phyloP scores from a whole-genome alignment of 1,140 invertebrate species.

The Tribolium castaneum region DNA sequence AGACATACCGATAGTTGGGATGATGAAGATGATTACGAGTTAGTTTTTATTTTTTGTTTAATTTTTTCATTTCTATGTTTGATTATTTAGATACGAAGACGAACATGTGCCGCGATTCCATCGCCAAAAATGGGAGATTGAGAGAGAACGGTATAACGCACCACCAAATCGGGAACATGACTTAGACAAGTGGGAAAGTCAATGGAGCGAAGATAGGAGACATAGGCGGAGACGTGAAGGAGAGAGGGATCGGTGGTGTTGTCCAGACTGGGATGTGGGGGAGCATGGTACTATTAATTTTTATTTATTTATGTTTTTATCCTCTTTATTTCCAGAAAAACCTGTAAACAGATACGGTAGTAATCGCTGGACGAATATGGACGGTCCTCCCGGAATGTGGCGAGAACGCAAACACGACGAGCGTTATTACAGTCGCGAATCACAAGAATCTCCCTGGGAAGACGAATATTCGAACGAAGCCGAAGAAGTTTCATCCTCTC shows the following conservation, averaged over 20 bases:
- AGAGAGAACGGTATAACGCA: slow-evolving; percentile 52
- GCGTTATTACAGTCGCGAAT: slow-evolving; percentile 62
- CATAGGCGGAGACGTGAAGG: slow-evolving; percentile 54
- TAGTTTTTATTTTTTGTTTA: too few relatives aligned
- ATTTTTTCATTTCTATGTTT: not conserved
- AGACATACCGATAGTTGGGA: slow-evolving; percentile 64
- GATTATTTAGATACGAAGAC: slow-evolving; percentile 54
- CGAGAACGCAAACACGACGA: slow-evolving; percentile 61
- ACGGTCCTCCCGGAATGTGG: slow-evolving; percentile 42
- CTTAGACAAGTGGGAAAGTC: slow-evolving; percentile 57
- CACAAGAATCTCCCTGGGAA: slow-evolving; percentile 69
- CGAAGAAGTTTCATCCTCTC: slow-evolving; percentile 59
- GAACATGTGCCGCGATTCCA: slow-evolving; percentile 54
- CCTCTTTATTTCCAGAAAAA: slow-evolving; percentile 48
- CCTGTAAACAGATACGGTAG: slow-evolving; percentile 51
- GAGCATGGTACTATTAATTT: slow-evolving; percentile 50
- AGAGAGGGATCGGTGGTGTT: slow-evolving; percentile 60
- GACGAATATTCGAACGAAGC: slow-evolving; percentile 64
- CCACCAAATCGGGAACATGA: slow-evolving; percentile 53
- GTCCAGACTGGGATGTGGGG: slow-evolving; percentile 60
- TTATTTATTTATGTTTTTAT: not conserved
- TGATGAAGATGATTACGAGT: slow-evolving; percentile 68
- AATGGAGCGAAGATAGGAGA: slow-evolving; percentile 54
- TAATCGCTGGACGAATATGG: slow-evolving; percentile 50
- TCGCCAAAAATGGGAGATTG: slow-evolving; percentile 53